Conservation (phyloP, 2,113 vertebrate genomes). For the Tupaia chinensis region DNA sequence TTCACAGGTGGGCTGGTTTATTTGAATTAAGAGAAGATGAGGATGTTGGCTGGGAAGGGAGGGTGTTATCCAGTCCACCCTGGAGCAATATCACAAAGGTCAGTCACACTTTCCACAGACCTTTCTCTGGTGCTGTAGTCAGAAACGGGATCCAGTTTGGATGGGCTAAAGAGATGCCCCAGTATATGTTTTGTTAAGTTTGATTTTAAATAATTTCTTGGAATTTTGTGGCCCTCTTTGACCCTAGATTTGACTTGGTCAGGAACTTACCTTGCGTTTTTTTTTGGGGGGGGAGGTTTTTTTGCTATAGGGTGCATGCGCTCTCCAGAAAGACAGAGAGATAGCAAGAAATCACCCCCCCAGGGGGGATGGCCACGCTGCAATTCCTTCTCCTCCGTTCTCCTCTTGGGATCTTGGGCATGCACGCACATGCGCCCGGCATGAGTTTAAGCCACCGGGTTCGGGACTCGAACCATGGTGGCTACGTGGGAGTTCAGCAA, state of each 20-base stretch:
- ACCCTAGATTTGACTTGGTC: neutral
- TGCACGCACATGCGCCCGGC: too few species aligned
- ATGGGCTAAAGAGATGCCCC: neutral
- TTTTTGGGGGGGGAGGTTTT: too few species aligned
- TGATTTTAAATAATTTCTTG: constrained; percentile 40
- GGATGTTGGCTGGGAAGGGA: neutral
- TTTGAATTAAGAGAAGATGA: neutral
- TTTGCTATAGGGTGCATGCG: too few species aligned
- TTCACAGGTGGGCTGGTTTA: neutral
- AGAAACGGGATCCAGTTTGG: neutral
- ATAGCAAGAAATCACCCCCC: too few species aligned
- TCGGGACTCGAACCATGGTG: too few species aligned
- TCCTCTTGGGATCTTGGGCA: too few species aligned
- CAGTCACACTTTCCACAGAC: neutral
- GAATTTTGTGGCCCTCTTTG: neutral
- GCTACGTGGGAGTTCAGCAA: too few species aligned
- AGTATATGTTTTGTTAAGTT: neutral
- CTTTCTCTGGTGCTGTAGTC: neutral
- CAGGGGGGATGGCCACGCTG: too few species aligned
- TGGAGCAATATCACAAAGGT: neutral
- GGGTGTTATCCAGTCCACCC: neutral
- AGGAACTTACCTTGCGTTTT: neutral
- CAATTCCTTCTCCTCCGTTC: too few species aligned
- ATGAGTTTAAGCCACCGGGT: too few species aligned
- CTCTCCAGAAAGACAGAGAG: too few species aligned